Base-by-base conservation (phyloP, 2,888 invertebrate species). In the Noctua pronuba region DNA sequence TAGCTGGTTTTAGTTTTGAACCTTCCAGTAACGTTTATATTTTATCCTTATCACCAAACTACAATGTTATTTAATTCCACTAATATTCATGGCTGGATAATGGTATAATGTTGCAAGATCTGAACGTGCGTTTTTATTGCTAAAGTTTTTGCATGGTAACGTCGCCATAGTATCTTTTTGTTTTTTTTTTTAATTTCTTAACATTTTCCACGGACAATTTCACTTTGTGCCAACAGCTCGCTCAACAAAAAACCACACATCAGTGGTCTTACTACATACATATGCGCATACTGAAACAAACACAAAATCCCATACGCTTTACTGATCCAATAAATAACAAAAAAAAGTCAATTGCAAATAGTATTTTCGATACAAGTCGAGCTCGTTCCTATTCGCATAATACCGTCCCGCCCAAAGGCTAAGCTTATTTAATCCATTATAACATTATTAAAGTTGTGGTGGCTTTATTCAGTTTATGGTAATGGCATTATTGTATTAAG, bases 391-490 rank as follows among this genome's bases (percentile, higher is more conserved):
- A 68, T 70, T 74, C n/a, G 49, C 21, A 60, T 82, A 84, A 80
- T 84, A 66, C 66, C n/a, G 13, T 55, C 65, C 55, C 31, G 28
- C 28, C 65, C 68, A 69, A 67, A 75, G 46, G 44, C 67, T 79
- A 68, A 67, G 55, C 65, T n/a, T 75, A 76, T 82, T n/a, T 65
- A 71, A 38, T 38, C 38, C 38, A 38, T 38, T 75, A 44, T 60
- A 66, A 62, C 11, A 35, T 76, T 66, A 78, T 78, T 80, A 66
- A 80, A 80, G 55, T 73, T 60, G 41, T 66, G 72, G 66, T 65
- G 21, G 38, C 64, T 58, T 74, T 60, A 73, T 84, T 75, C 55
- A 55, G 62, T 75, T 70, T 76, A 74, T 49, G 52, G 46, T 78
- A 55, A 76, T 74, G 49, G 55, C 62, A 66, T 73, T 78, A 69